Conservation (phyloP, 2,888 invertebrate species). For the Hydroisotoma schaefferi region DNA sequence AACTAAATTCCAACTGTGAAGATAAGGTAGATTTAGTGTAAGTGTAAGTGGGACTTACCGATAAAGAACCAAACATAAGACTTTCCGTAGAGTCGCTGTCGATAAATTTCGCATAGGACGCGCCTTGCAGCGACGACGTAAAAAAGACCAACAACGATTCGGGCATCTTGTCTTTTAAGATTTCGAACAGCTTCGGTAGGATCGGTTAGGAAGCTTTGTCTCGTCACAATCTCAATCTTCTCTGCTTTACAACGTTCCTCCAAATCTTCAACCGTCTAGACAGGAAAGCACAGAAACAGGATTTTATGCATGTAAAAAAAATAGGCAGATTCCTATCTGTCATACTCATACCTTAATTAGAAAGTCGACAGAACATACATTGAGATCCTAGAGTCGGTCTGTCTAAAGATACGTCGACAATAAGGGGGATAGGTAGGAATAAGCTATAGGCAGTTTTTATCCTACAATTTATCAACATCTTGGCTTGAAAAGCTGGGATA, state of each 20-base stretch:
- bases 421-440: too few species aligned
- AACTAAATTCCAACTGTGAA: too few species aligned
- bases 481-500: neutral
- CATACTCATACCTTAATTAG: too few species aligned
- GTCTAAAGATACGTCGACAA: too few species aligned
- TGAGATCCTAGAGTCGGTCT: too few species aligned
- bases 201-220: constrained; percentile 95
- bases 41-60: constrained; percentile 62
- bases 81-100: constrained; percentile 87
- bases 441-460: too few species aligned
- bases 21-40: too few species aligned
- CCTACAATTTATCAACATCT: neutral
- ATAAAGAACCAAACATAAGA: constrained; percentile 99
- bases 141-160: constrained; percentile 96
- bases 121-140: constrained; percentile 95
- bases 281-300: neutral
- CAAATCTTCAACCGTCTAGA: constrained; percentile 92
- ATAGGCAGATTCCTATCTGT: too few species aligned
- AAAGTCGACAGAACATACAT: too few species aligned
- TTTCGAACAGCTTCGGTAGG: constrained; percentile 95
- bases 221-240: constrained; percentile 90
- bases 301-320: neutral
- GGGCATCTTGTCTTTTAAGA: constrained; percentile 85
- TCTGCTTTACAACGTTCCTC: constrained; percentile 88
- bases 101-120: constrained; percentile 95